Percentiles rank a stretch among this genome's conserved stretches.
These are phyloP conservation scores for Cepphus grylle DNA, from an alignment of 2,113 vertebrate genomes.

Conservation along the genomic window DNA sequence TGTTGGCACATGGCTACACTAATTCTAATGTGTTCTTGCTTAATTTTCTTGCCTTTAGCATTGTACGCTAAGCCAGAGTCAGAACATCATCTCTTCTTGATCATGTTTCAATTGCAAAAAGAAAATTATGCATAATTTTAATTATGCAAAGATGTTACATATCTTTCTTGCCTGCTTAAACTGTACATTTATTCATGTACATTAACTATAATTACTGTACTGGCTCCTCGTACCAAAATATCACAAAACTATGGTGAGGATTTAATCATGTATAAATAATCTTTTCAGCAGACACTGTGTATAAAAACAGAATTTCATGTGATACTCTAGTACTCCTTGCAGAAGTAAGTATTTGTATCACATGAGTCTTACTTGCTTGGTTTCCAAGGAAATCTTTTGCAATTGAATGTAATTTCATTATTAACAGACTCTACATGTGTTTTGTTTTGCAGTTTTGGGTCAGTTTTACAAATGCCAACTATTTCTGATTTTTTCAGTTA, in stretches of 20 bases:
- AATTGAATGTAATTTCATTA: slow-evolving; percentile 59
- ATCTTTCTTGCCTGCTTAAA: not conserved
- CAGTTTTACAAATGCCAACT: slow-evolving; percentile 58
- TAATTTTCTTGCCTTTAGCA: not conserved
- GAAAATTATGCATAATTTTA: not conserved
- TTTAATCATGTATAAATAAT: slow-evolving; percentile 55
- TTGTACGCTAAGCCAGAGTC: not conserved
- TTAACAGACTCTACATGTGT: slow-evolving; percentile 51
- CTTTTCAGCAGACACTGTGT: slow-evolving; percentile 16
- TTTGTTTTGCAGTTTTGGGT: slow-evolving; percentile 45
- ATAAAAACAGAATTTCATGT: slow-evolving; percentile 58
- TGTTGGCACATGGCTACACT: not conserved
- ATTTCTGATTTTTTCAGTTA: slow-evolving; percentile 27
- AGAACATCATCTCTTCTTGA: not conserved
- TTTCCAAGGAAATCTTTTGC: slow-evolving; percentile 72
- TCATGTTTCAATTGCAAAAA: not conserved
- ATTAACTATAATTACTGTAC: slow-evolving; percentile 10
- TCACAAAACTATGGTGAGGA: slow-evolving; percentile 17
- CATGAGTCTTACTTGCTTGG: slow-evolving; percentile 2
- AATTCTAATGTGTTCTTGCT: not conserved
- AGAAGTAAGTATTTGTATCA: slow-evolving; percentile 29
- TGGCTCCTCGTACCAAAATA: not conserved
- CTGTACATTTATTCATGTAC: not conserved
- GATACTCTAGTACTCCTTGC: slow-evolving; percentile 25
- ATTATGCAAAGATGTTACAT: not conserved